Conservation (phyloP, 2,888 invertebrate genomes). For the Odontothrips loti region DNA sequence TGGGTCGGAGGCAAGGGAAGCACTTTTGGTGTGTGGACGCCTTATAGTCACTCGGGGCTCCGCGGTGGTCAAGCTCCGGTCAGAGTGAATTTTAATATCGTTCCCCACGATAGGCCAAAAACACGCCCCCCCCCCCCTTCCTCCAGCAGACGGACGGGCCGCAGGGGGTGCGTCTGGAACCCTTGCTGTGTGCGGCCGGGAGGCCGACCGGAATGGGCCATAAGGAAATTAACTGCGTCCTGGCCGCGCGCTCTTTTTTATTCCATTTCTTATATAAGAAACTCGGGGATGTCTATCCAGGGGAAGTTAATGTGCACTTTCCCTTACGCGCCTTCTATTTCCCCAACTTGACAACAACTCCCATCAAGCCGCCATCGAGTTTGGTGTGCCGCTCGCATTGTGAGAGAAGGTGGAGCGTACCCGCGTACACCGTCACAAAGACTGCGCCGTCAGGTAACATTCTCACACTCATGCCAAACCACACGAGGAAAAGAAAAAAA, state of each 20-base stretch:
- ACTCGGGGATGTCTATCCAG: constrained; percentile 22
- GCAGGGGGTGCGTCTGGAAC: not conserved
- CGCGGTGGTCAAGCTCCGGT: too few relatives aligned
- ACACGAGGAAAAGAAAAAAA: too few relatives aligned
- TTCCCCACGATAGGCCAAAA: not conserved
- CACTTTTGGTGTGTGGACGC: too few relatives aligned
- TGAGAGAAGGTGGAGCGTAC: not conserved
- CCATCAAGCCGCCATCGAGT: not conserved
- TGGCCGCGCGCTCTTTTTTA: not conserved
- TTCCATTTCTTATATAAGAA: constrained; percentile 16
- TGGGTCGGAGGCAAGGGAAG: too few relatives aligned
- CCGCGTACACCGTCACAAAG: too few relatives aligned
- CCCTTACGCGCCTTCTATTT: not conserved
- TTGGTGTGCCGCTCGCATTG: not conserved
- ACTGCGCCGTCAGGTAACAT: too few relatives aligned
- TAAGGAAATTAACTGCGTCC: constrained; percentile 3
- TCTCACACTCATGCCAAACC: too few relatives aligned
- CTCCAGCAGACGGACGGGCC: too few relatives aligned
- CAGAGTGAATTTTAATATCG: not conserved
- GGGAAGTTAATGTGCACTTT: constrained; percentile 4
- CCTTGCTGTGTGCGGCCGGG: too few relatives aligned
- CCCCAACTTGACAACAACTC: constrained; percentile 14
- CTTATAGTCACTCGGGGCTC: too few relatives aligned
- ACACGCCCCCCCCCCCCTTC: too few relatives aligned
- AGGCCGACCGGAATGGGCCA: not conserved